Percentiles rank a stretch among this genome's conserved stretches.
Evolutionary conservation across 2,113 vertebrate species (phyloP).

Genomic region (Pterocles orientalis): DNA sequence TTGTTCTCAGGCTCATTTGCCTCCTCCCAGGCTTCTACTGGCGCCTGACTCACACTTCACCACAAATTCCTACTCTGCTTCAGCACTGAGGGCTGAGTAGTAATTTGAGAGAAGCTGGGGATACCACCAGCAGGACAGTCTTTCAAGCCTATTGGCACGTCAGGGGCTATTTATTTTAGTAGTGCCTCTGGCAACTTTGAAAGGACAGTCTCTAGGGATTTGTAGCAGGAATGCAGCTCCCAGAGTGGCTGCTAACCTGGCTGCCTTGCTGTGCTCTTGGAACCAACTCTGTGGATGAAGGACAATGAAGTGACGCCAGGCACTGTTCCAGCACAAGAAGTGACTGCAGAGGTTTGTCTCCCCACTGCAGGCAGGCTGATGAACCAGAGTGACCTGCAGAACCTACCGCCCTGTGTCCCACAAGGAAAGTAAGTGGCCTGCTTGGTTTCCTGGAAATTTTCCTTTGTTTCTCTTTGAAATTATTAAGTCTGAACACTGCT

Average conservation of each 20-base stretch:
- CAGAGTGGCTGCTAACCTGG: not conserved
- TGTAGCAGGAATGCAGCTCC: not conserved
- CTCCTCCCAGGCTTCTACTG: not conserved
- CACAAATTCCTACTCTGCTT: not conserved
- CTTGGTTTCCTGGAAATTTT: not conserved
- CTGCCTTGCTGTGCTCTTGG: not conserved
- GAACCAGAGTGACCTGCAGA: not conserved
- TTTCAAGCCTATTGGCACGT: not conserved
- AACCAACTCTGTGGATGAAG: not conserved
- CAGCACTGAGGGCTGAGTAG: not conserved
- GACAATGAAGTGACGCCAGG: not conserved
- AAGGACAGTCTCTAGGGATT: not conserved
- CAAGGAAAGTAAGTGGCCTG: not conserved
- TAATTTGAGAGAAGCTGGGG: not conserved
- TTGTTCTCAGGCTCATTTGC: not conserved
- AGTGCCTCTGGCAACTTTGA: not conserved
- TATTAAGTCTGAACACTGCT: not conserved
- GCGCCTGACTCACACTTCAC: not conserved
- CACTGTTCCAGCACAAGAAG: not conserved
- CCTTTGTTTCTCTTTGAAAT: not conserved
- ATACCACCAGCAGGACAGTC: not conserved
- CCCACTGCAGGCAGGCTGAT: not conserved
- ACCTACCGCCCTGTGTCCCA: accelerated
- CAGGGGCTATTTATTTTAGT: not conserved
- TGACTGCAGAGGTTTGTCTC: not conserved